Evolutionary conservation across 2,797 vertebrate species (phyloP), one percentile per base, ranked within the genome.

Genomic region (Arctocebus calabarensis): DNA sequence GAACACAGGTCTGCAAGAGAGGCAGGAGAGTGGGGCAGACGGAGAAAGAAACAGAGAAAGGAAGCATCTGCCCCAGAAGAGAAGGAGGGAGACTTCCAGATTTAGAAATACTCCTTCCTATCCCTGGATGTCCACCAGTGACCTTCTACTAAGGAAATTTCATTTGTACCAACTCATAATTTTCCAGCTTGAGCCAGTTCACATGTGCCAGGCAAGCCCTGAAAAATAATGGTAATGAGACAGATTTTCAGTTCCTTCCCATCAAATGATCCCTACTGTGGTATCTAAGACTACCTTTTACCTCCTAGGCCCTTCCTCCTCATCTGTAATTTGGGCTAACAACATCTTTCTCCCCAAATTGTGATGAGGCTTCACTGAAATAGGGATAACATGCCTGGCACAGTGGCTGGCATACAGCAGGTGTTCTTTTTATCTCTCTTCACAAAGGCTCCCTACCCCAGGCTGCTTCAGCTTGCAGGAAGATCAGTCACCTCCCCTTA

Each of bases 121-220:
- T 73, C 32, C 74, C 61, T 29, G 25, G 22, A 62, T 9, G 37
- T 74, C 74, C 59, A 17, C 0, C 3, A 68, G 61, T 14, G 52
- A 92, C 89, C n/a, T 66, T n/a, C 52, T 29, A 29, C 73, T 81
- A 52, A 70, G 89, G 71, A 85, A 82, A n/a, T 37, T 20, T 70
- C 43, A 55, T 40, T 43, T 83, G 19, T 34, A 61, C 55, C 25
- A 20, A 61, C 34, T 8, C n/a, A 1, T 14, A 11, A 82, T 77
- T 64, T 70, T 57, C 89, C 74, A 59, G 40, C 20, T 55, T 55
- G 37, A 88, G 82, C 68, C 57, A 5, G 52, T 96, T 93, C 79
- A 61, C 52, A 83, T 0, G 12, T 66, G 59, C 91, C 57, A 37
- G 59, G 48, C 29, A 66, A 85, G 34, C 45, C 14, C 32, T 2